Evolutionary conservation across 1,140 invertebrate genomes (phyloP), one percentile per base, ranked within the genome.

Genomic region (Brachionus sp.): DNA sequence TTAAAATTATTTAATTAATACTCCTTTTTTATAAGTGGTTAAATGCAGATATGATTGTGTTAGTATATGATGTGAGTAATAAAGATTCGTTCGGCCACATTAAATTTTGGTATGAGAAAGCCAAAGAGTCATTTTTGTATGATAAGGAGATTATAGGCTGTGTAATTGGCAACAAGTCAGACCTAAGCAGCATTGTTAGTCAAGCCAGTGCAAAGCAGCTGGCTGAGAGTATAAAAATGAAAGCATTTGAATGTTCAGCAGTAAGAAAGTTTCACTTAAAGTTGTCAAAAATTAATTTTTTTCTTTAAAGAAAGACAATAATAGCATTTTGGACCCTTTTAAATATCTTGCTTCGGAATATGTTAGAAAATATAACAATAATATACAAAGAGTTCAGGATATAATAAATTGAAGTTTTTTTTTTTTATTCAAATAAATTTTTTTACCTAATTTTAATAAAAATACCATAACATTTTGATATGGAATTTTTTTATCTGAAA

Each of bases 261-360:
- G 77, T 82, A 82, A 53, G 77, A n/a, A 23, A 5, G 25, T 7
- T 10, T 37, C 35, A 39, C n/a, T 19, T 50, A 25, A 29, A 29
- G 13, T 9, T 0, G 19, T 23, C 2, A 57, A 57, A 1, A 13
- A 42, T 57, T 57, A 29, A 57, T 57, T 64, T n/a, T 62, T 37
- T 42, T n/a, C 10, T 64, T 82, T 64, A 10, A 64, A 82, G 77
- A 82, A 82, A 82, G 80, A 82, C 19, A 82, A 82, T 70, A n/a
- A 82, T 35, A 35, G 37, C 19, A 25, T 82, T 7, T 19, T 44
- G 13, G 80, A 82, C 2, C 37, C 62, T 5, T 82, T 82, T 53
- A 82, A 39, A 70, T 82, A 82, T 68, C 16, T 82, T 13, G 80
- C 80, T 9, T 53, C 44, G 6, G 80, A 82, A 53, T 70, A 66